Base-by-base conservation (phyloP, 2,797 vertebrate genomes). In the Sciurus vulgaris region DNA sequence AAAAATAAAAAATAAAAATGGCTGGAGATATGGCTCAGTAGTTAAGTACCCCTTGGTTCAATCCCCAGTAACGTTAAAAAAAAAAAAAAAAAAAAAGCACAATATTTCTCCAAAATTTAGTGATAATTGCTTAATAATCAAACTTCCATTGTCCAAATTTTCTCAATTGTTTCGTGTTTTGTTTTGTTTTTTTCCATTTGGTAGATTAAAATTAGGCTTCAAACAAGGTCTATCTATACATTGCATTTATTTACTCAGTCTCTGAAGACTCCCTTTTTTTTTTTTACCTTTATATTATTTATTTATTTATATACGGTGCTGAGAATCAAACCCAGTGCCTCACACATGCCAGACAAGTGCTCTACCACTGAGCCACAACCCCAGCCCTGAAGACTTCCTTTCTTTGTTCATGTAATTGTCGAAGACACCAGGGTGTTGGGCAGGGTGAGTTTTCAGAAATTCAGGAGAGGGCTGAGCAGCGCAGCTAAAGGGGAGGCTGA, bases 171-270 rank as follows among this genome's bases (percentile, higher is more conserved):
- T 41, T 88, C 33, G 28, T 18, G 73, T 13, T n/a, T n/a, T n/a
- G n/a, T n/a, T n/a, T n/a, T n/a, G n/a, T 10, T 20, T n/a, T 38
- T 20, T 41, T 15, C n/a, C 10, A 74, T 0, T n/a, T 79, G n/a
- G 33, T 65, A 41, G 26, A 59, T 96, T 86, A 91, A 94, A 94
- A 84, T 84, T 44, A 72, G 17, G 38, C 87, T 93, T 26, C 59
- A 85, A 33, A 78, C 33, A 86, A 89, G 35, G 17, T 72, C 41
- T 47, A 18, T 47, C n/a, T 1, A 20, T 14, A 38, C 6, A 0
- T 47, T 38, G 47, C 44, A n/a, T 83, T 65, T 72, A 35, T 76
- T 65, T 63, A 17, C 17, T n/a, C 12, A 18, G 51, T 65, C n/a
- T 87, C 20, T 83, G 15, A 54, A 91, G 70, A 3, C 28, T 33